Conservation (phyloP, 2,797 vertebrate species). For the Sebastes diaconus region DNA sequence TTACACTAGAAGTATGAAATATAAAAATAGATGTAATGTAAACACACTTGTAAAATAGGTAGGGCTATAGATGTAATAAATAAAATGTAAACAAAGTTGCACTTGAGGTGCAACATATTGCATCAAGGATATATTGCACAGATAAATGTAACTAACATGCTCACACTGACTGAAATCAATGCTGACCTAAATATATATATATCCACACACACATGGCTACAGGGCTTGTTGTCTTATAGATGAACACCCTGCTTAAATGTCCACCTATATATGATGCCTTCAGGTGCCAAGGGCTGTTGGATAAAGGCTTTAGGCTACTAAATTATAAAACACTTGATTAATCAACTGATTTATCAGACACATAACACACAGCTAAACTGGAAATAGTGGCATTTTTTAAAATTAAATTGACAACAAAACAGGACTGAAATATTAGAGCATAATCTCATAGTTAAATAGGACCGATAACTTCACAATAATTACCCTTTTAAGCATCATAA, state of each 20-base stretch:
- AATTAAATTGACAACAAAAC: slow-evolving; percentile 40
- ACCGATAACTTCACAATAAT: slow-evolving; percentile 33
- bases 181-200: slow-evolving; percentile 57
- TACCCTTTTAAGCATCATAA: slow-evolving; percentile 19
- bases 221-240: slow-evolving; percentile 32
- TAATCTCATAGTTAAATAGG: slow-evolving; percentile 20
- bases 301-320: slow-evolving; percentile 17
- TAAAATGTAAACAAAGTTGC: too few species aligned
- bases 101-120: too few species aligned
- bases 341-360: slow-evolving; percentile 47
- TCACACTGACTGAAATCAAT: slow-evolving; percentile 55
- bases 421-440: slow-evolving; percentile 16
- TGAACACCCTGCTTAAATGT: slow-evolving; percentile 18
- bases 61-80: too few species aligned
- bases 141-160: slow-evolving; percentile 49
- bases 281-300: slow-evolving; percentile 19
- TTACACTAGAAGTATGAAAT: too few species aligned
- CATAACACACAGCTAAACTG: not conserved
- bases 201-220: slow-evolving; percentile 3
- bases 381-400: slow-evolving; percentile 30
- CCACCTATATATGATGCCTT: slow-evolving; percentile 25
- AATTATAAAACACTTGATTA: slow-evolving; percentile 46
- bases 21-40: too few species aligned
- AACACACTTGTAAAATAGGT: too few species aligned
- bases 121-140: too few species aligned